These are phyloP conservation scores for Vireo griseus DNA, from an alignment of 2,797 vertebrate species.

Conservation along the genomic window DNA sequence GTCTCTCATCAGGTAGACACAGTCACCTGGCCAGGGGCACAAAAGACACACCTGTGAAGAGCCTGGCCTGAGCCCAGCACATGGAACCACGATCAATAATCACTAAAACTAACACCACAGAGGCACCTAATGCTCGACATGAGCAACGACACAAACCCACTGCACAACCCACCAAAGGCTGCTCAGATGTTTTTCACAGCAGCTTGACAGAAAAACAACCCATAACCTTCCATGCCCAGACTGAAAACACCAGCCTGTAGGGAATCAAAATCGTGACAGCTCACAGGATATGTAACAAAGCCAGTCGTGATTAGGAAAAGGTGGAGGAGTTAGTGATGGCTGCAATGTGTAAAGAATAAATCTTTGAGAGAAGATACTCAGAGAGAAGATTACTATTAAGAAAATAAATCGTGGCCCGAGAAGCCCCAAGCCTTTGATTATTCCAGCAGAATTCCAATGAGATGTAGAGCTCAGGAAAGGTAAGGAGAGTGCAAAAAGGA, in stretches of 20 bases:
- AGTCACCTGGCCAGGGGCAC: conserved; percentile 82
- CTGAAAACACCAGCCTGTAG: not conserved
- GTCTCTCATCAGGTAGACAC: conserved; percentile 98
- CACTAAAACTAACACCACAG: fast-evolving
- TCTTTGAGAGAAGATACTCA: not conserved
- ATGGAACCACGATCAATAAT: fast-evolving
- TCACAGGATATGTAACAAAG: not conserved
- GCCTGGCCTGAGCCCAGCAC: not conserved
- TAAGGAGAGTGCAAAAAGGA: not conserved
- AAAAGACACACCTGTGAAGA: not conserved
- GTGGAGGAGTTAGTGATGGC: not conserved
- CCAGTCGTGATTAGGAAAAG: not conserved
- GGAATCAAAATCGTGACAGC: not conserved
- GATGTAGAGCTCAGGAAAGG: not conserved
- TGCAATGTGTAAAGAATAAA: not conserved
- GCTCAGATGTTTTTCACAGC: fast-evolving
- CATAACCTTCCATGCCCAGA: not conserved
- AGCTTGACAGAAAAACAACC: not conserved
- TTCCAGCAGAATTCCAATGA: not conserved
- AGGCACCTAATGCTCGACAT: fast-evolving
- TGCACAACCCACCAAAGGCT: not conserved
- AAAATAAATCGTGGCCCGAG: not conserved
- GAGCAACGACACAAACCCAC: fast-evolving
- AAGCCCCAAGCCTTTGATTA: not conserved
- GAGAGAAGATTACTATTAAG: not conserved